Percentiles rank a stretch among this genome's conserved stretches.
These are phyloP conservation scores for Calcarius lapponicus DNA, from an alignment of 2,797 vertebrate species.

Conservation along the genomic window DNA sequence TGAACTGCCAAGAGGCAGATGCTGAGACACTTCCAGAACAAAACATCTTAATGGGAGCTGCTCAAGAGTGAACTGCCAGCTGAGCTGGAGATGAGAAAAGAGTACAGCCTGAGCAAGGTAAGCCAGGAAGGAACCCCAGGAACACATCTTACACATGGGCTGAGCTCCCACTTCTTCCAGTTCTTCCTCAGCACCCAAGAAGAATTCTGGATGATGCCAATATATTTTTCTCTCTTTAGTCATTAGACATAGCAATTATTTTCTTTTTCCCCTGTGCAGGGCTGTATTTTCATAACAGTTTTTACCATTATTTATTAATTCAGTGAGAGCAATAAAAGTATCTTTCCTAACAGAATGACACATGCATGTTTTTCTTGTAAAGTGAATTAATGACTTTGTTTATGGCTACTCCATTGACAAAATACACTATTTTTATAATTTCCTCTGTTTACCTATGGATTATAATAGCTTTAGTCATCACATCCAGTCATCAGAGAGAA, in stretches of 20 bases:
- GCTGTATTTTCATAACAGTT: background rate
- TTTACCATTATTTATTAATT: background rate
- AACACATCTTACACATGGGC: accelerated
- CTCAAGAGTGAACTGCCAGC: background rate
- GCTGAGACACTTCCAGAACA: background rate
- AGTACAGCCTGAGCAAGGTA: background rate
- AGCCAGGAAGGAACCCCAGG: background rate
- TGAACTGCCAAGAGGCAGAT: background rate
- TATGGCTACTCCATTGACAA: background rate
- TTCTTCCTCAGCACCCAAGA: background rate
- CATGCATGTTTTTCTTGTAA: background rate
- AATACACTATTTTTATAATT: background rate
- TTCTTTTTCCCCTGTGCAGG: background rate
- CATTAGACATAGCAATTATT: background rate
- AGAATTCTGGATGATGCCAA: background rate
- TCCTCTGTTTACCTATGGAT: background rate
- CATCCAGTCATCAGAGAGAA: background rate
- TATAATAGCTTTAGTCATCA: background rate
- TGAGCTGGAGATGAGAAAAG: background rate
- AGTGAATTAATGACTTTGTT: background rate
- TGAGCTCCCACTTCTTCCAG: background rate
- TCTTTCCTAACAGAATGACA: background rate
- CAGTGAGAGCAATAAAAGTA: background rate
- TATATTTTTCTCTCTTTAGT: background rate
- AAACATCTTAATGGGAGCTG: background rate